phyloP scores from a whole-genome alignment of 2,113 vertebrate species.

The Steatornis caripensis region DNA sequence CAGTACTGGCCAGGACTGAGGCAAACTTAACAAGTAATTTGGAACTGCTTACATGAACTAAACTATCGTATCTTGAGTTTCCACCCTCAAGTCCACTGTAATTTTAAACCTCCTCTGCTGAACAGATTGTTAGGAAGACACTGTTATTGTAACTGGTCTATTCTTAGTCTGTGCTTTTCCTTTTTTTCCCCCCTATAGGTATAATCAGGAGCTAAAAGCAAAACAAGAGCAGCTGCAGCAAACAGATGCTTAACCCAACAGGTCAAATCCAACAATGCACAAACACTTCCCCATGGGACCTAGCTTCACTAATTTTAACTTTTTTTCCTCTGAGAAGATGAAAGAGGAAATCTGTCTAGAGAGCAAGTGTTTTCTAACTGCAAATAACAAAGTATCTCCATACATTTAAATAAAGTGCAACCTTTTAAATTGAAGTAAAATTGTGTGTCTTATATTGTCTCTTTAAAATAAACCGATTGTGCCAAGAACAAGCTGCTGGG shows the following conservation, averaged over 20 bases:
- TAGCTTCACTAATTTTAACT: slow-evolving; percentile 48
- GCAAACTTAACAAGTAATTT: background rate
- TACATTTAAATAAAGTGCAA: slow-evolving; percentile 42
- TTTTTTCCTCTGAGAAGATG: slow-evolving; percentile 24
- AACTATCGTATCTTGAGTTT: background rate
- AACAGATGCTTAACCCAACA: slow-evolving; percentile 36
- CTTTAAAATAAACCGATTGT: background rate
- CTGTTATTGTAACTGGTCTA: background rate
- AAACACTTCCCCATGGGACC: slow-evolving; percentile 57
- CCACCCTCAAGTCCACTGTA: background rate
- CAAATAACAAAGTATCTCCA: slow-evolving; percentile 26
- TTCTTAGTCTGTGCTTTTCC: background rate
- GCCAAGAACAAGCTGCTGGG: background rate
- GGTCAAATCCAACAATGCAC: slow-evolving; percentile 3
- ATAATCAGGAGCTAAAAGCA: slow-evolving; percentile 83
- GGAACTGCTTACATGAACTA: background rate
- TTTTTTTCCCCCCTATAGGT: slow-evolving; percentile 53
- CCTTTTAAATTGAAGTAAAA: background rate
- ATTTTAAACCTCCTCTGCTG: background rate
- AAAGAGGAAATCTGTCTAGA: background rate
- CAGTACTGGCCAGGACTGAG: background rate
- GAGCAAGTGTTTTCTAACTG: slow-evolving; percentile 47
- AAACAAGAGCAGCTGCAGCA: slow-evolving; percentile 43
- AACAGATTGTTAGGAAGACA: background rate
- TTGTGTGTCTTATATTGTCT: background rate